Evolutionary conservation across 37 sponge, comb jelly and placozoan genomes (phyloP).

Genomic region (Geodia barretti): DNA sequence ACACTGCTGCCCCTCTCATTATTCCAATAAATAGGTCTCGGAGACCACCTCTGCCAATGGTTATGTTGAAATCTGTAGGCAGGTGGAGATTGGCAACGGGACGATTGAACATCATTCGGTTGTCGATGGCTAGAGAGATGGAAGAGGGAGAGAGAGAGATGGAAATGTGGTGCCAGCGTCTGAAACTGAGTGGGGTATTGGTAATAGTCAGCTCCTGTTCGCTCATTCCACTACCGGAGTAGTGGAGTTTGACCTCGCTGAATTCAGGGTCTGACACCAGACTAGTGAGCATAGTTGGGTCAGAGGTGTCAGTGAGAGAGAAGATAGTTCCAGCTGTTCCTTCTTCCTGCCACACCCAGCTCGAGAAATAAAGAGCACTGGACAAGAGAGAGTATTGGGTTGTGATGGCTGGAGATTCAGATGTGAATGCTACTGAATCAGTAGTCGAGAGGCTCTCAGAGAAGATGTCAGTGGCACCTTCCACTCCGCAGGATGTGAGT

Average conservation of each 20-base stretch:
- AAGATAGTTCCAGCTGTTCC: constrained; percentile 4
- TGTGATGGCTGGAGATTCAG: background rate
- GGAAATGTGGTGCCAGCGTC: constrained; percentile 31
- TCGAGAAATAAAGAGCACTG: constrained; percentile 31
- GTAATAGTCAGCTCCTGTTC: constrained; percentile 1
- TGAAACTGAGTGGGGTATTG: background rate
- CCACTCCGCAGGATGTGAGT: constrained; percentile 25
- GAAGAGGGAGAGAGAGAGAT: background rate
- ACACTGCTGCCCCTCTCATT: constrained; percentile 37
- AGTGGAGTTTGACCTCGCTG: constrained; percentile 6
- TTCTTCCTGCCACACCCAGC: constrained; percentile 47
- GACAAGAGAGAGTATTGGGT: background rate
- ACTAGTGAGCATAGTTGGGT: background rate
- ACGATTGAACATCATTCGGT: background rate
- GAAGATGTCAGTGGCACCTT: constrained; percentile 19
- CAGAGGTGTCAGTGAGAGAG: background rate
- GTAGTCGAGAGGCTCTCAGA: background rate
- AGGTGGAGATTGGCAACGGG: background rate
- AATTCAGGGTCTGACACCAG: constrained; percentile 13
- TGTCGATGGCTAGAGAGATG: background rate
- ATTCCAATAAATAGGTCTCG: background rate
- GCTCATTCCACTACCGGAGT: background rate
- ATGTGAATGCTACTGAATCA: background rate
- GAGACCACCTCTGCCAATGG: background rate
- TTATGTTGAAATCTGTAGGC: background rate